A percentile compares a stretch with the other conserved stretches of the same genome.
Evolutionary conservation across 2,113 vertebrate genomes (phyloP).

Genomic region (Prunella fulvescens): DNA sequence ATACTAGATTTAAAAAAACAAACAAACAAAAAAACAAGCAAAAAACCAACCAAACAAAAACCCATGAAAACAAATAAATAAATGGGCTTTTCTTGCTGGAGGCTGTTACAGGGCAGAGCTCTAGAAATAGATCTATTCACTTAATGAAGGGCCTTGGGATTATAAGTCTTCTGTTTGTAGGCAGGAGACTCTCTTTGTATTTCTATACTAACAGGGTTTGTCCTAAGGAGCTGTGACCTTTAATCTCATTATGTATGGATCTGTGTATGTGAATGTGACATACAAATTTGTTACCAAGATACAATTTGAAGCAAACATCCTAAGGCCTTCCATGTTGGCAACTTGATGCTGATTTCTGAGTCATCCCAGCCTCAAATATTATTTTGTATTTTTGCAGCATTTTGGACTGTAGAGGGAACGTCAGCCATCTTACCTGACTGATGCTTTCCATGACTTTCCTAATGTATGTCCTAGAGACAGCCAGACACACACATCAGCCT

Average conservation of each 20-base stretch:
- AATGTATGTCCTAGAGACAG: background rate
- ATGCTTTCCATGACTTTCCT: slow-evolving; percentile 13
- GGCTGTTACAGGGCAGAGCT: background rate
- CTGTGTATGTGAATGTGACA: slow-evolving; percentile 1
- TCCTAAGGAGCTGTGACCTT: slow-evolving; percentile 19
- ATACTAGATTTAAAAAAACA: background rate
- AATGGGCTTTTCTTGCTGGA: background rate
- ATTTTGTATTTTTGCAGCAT: background rate
- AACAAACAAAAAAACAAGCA: too few species aligned
- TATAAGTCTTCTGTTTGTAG: background rate
- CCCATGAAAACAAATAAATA: background rate
- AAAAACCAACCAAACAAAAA: background rate
- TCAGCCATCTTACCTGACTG: background rate
- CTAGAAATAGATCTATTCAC: background rate
- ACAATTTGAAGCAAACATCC: slow-evolving; percentile 40
- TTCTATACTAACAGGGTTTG: background rate
- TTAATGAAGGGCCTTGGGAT: background rate
- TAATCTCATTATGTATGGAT: slow-evolving; percentile 17
- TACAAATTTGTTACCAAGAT: slow-evolving; percentile 19
- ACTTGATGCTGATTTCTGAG: slow-evolving; percentile 35
- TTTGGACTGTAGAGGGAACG: background rate
- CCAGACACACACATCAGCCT: background rate
- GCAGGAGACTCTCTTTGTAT: background rate
- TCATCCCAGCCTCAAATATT: slow-evolving; percentile 34
- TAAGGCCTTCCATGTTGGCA: slow-evolving; percentile 30